Percentiles rank a stretch among this genome's conserved stretches.
Evolutionary conservation across 1,140 invertebrate genomes (phyloP).

Genomic region (Drosophila watanabei): DNA sequence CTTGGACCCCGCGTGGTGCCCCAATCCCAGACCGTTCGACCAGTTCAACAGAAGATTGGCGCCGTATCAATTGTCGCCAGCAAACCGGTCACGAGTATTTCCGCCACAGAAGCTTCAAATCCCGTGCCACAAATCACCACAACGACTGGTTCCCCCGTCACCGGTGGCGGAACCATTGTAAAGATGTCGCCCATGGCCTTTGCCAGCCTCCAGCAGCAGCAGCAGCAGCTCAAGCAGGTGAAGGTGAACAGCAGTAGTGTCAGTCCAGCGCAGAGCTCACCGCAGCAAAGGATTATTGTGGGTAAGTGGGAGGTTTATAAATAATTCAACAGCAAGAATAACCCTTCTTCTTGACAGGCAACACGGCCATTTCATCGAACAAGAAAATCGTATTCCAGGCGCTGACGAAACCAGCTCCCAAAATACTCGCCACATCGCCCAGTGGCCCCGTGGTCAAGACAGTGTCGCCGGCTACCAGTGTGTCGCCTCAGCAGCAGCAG

Average conservation of each 20-base stretch:
- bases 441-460: conserved; percentile 13
- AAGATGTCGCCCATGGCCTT: conserved; percentile 83
- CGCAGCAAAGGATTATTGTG: conserved; percentile 74
- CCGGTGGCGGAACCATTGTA: conserved; percentile 63
- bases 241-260: conserved; percentile 43
- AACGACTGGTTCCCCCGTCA: conserved; percentile 11
- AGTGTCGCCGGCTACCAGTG: not conserved
- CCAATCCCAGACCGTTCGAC: conserved; percentile 63
- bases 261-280: conserved; percentile 34
- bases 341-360: conserved; percentile 41
- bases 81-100: conserved; percentile 35
- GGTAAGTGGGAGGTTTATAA: conserved; percentile 45
- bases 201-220: conserved; percentile 68
- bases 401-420: conserved; percentile 55
- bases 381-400: conserved; percentile 78
- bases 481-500: conserved; percentile 84
- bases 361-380: conserved; percentile 75
- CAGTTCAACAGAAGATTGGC: conserved; percentile 68
- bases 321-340: too few species aligned
- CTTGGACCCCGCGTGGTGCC: conserved; percentile 72
- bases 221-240: conserved; percentile 44
- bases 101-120: conserved; percentile 11
- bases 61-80: conserved; percentile 64
- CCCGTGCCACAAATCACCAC: conserved; percentile 10
- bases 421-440: conserved; percentile 69